Conservation (phyloP, 2,888 invertebrate genomes). For the Harmothoe impar region DNA sequence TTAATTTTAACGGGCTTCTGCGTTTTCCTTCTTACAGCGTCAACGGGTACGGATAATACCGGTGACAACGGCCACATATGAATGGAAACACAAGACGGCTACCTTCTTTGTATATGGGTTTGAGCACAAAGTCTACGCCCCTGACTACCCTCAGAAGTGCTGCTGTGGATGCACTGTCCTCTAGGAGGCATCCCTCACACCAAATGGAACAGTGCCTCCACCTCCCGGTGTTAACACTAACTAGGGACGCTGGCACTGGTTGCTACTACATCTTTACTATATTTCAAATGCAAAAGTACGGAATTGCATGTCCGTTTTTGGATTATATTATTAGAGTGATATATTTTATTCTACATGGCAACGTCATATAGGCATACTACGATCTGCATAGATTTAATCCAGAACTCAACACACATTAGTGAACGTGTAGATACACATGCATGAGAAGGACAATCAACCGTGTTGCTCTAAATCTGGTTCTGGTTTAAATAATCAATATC, state of each 20-base stretch:
- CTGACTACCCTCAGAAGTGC: constrained; percentile 82
- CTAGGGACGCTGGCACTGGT: background rate
- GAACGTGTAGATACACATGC: too few species aligned
- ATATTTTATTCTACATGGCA: too few species aligned
- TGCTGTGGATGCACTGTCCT: constrained; percentile 82
- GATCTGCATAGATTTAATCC: too few species aligned
- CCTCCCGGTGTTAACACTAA: background rate
- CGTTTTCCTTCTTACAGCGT: constrained; percentile 76
- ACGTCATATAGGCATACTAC: too few species aligned
- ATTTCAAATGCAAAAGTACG: too few species aligned
- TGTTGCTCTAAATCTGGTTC: too few species aligned
- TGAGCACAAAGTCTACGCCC: constrained; percentile 82
- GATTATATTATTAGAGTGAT: too few species aligned
- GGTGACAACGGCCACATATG: constrained; percentile 81
- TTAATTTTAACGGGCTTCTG: too few species aligned
- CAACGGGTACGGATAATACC: constrained; percentile 82
- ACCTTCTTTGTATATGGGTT: constrained; percentile 82
- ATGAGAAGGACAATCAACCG: too few species aligned
- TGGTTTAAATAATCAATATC: too few species aligned
- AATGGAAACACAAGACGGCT: constrained; percentile 77
- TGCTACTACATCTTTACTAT: background rate
- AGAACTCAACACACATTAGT: too few species aligned
- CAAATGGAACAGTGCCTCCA: background rate
- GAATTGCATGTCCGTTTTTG: too few species aligned
- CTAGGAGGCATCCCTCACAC: constrained; percentile 67